Evolutionary conservation across 2,888 invertebrate species (phyloP), one percentile per base, ranked within the genome.

Genomic region (Calameuta pallipes): DNA sequence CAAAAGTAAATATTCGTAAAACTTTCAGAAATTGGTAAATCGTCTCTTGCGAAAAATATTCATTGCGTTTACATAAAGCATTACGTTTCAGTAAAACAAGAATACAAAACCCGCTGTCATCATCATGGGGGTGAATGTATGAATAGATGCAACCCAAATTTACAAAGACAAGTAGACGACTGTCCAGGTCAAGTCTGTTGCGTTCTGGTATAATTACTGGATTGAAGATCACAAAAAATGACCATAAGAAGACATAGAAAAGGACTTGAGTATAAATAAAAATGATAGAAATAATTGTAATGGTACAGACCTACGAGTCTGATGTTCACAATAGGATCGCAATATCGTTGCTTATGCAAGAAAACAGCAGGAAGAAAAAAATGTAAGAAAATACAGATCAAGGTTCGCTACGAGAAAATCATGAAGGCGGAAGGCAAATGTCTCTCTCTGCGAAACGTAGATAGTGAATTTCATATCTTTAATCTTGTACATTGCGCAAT

Each of bases 121-220:
- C 89, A 89, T 6, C 73, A 80, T 56, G 85, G 84, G 2, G 90
- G 89, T 11, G 82, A 79, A 23, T 90, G 90, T 77, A 85, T 84
- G 83, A 31, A 76, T 0, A 9, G 3, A 0, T 86, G 87, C 69
- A 36, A 23, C 75, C 4, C 30, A 6, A 9, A 78, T 11, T 69
- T 35, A 1, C 31, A 31, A 11, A 71, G 11, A 37, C 1, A 69
- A 35, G 79, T 80, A 6, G 75, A 12, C 11, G 86, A 87, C 75
- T 87, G 87, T 73, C 31, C 76, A 1, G 56, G 75, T 12, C 23
- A 78, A 23, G 34, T n/a, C 9, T 87, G 87, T 78, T 87, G 87
- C 75, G 80, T 86, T 12, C 73, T 87, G 13, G 83, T 87, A 36
- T 83, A 41, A 81, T 69, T 11, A 37, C 71, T 81, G 82, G 23